Evolutionary conservation across 2,113 vertebrate genomes (phyloP), one percentile per base, ranked within the genome.

Genomic region (Psilopogon haemacephalus): DNA sequence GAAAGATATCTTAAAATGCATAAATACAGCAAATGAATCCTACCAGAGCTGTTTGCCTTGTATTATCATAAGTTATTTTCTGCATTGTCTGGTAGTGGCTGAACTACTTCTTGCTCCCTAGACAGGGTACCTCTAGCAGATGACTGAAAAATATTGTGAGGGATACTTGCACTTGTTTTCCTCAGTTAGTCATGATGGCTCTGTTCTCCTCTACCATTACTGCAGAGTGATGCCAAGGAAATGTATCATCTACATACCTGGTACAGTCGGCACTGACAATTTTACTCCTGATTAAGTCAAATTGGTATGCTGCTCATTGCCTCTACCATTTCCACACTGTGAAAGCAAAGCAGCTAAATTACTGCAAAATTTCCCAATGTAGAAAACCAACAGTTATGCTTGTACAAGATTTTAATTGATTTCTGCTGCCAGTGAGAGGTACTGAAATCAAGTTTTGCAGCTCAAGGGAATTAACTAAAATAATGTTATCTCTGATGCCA

Each of bases 381-480:
- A 79, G 54, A 94, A 86, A 92, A 24, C 4, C 10, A 28, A 46
- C 16, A 68, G 9, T 70, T 81, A 67, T 32, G 18, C 32, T 78
- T 58, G 33, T 54, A 55, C 8, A 54, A 55, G 11, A 35, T 23
- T 46, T 28, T 46, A 85, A 79, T 84, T 89, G 18, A 55, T 71
- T 93, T 79, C 71, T 94, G 33, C 37, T 92, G 32, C 28, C 35
- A 55, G 37, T 27, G 74, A 88, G 12, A 77, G 15, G 20, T 81
- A 81, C 33, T 69, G 67, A 94, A 81, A 86, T 77, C 12, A 38
- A 89, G 50, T 83, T 88, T 87, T 86, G 37, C 56, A 86, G 76
- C 52, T 82, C 44, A 84, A 50, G 16, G 58, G 76, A 95, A 90
- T 93, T 72, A 91, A 77, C 76, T 78, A 74, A 93, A 95, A 91